These are phyloP conservation scores for Pterocles gutturalis DNA, from an alignment of 2,113 vertebrate genomes.

Conservation along the genomic window DNA sequence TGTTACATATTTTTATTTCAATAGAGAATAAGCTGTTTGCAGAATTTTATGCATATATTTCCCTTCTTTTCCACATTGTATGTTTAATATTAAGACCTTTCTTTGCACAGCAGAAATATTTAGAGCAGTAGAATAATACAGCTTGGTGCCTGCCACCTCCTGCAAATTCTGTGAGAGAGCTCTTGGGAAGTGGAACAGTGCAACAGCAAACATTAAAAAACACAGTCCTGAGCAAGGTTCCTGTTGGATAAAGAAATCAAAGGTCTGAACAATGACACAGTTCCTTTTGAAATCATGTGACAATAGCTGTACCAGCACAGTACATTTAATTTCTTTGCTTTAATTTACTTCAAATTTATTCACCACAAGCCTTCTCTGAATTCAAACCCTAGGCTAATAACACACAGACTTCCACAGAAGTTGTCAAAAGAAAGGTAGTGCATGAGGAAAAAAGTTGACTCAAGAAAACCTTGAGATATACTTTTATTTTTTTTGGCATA, in stretches of 20 bases:
- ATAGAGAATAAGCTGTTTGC: not conserved
- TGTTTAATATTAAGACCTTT: not conserved
- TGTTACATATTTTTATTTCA: not conserved
- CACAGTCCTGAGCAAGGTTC: not conserved
- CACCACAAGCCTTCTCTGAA: not conserved
- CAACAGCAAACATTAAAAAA: not conserved
- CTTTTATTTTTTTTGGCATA: not conserved
- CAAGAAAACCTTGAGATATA: not conserved
- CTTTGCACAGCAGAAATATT: not conserved
- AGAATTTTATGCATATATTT: not conserved
- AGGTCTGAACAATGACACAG: not conserved
- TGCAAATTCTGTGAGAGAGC: not conserved
- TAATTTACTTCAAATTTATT: not conserved
- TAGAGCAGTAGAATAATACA: not conserved
- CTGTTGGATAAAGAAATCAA: not conserved
- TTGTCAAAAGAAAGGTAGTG: not conserved
- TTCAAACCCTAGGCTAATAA: not conserved
- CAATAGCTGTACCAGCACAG: not conserved
- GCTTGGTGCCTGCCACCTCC: not conserved
- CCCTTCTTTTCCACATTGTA: not conserved
- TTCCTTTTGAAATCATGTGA: not conserved
- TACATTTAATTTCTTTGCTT: not conserved
- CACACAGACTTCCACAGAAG: not conserved
- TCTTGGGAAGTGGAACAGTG: not conserved
- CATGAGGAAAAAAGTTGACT: not conserved